Evolutionary conservation across 2,797 vertebrate genomes (phyloP).

Genomic region (Astyanax mexicanus): DNA sequence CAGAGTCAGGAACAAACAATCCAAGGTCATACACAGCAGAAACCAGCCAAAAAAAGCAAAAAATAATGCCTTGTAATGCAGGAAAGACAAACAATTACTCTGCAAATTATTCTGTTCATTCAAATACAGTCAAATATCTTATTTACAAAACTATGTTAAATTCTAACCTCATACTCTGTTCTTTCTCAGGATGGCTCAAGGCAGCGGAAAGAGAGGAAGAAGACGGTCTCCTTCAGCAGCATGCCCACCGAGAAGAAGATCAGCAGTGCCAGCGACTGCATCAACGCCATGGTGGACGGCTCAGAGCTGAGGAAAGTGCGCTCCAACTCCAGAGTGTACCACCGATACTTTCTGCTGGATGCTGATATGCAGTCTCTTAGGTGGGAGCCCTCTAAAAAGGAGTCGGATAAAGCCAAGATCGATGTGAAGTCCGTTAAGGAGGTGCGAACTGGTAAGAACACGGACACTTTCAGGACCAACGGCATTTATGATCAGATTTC

Average conservation of each 20-base stretch:
- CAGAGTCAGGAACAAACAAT: no score
- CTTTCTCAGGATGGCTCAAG: constrained; percentile 89
- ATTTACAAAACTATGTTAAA: not conserved
- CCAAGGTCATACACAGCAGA: no score
- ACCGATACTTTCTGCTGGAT: constrained; percentile 94
- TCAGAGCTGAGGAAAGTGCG: constrained; percentile 95
- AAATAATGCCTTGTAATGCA: no score
- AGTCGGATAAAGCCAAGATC: constrained; percentile 98
- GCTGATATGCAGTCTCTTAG: constrained; percentile 97
- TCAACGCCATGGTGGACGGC: constrained; percentile 95
- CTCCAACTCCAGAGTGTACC: constrained; percentile 95
- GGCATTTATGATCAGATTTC: constrained; percentile 98
- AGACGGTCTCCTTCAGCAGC: constrained; percentile 98
- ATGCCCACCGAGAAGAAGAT: constrained; percentile 99
- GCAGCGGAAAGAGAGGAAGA: constrained; percentile 94
- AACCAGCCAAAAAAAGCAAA: no score
- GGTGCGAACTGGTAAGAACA: constrained; percentile 96
- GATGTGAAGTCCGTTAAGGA: constrained; percentile 97
- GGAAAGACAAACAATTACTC: no score
- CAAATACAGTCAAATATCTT: no score
- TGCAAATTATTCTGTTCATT: no score
- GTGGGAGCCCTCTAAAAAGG: constrained; percentile 98
- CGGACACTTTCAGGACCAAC: constrained; percentile 97
- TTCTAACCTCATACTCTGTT: constrained; percentile 21
- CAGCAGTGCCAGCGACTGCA: constrained; percentile 96